Conservation (phyloP, 2,797 vertebrate species). For the Lemur catta region DNA sequence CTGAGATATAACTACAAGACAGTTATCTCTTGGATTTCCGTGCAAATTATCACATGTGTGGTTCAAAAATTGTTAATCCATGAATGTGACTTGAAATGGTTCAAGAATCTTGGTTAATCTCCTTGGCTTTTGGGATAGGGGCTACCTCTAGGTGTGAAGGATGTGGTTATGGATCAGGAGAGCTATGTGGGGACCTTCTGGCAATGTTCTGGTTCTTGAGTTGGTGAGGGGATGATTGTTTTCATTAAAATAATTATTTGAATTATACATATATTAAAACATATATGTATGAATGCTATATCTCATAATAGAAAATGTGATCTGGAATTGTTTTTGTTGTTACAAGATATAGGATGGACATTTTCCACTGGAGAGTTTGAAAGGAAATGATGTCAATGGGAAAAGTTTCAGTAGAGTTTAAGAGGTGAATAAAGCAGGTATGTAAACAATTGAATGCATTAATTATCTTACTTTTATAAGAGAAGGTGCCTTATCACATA, state of each 20-base stretch:
- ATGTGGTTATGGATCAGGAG: neutral
- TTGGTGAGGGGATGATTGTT: neutral
- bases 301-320: neutral
- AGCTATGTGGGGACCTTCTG: neutral
- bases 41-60: neutral
- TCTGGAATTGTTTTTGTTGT: neutral
- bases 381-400: neutral
- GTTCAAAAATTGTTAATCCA: neutral
- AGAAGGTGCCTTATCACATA: neutral
- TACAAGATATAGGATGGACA: neutral
- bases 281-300: neutral
- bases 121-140: neutral
- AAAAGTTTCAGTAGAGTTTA: neutral
- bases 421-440: neutral
- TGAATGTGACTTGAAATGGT: neutral
- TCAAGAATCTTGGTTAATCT: neutral
- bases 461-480: neutral
- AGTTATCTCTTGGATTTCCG: neutral
- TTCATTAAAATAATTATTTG: neutral
- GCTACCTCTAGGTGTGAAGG: neutral
- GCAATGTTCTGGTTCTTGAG: neutral
- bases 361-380: neutral
- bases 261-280: neutral
- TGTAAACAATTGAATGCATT: neutral
- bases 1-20: neutral